Evolutionary conservation across 1,140 invertebrate genomes (phyloP).

Genomic region (Leucophenga varia): DNA sequence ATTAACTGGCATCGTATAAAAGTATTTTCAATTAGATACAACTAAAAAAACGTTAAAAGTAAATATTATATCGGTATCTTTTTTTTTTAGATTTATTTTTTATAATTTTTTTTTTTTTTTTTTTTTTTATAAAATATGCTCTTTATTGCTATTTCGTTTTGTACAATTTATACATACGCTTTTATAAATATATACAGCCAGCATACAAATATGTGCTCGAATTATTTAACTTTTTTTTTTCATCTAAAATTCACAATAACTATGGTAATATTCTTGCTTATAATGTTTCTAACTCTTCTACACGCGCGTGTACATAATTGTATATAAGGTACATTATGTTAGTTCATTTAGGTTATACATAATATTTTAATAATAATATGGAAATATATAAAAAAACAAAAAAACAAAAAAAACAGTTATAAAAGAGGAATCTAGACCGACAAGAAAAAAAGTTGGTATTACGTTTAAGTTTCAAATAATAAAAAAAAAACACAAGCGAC

Average conservation of each 20-base stretch:
- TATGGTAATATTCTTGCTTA: slow-evolving; percentile 6
- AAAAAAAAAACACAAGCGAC: slow-evolving; percentile 1
- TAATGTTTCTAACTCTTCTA: neutral
- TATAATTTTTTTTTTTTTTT: slow-evolving; percentile 21
- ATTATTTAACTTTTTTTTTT: too few species aligned
- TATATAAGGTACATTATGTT: slow-evolving; percentile 5
- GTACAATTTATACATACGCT: slow-evolving; percentile 48
- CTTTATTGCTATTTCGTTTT: slow-evolving; percentile 21
- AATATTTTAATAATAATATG: slow-evolving; percentile 30
- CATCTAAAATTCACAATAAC: slow-evolving; percentile 47
- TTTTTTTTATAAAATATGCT: slow-evolving; percentile 3
- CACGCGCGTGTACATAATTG: neutral
- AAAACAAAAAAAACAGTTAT: too few species aligned
- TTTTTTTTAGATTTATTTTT: slow-evolving; percentile 2
- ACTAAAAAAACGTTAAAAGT: too few species aligned
- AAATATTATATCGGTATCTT: slow-evolving; percentile 1
- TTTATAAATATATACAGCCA: too few species aligned
- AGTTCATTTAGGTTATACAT: slow-evolving; percentile 35
- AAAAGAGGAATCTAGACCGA: too few species aligned
- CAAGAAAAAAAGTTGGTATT: too few species aligned
- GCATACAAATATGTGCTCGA: too few species aligned
- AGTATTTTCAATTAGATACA: too few species aligned
- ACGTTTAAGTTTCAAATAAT: slow-evolving; percentile 12
- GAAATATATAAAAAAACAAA: too few species aligned
- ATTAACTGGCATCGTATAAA: too few species aligned